phyloP scores from a whole-genome alignment of 1,140 invertebrate species.

The Ips typographus region DNA sequence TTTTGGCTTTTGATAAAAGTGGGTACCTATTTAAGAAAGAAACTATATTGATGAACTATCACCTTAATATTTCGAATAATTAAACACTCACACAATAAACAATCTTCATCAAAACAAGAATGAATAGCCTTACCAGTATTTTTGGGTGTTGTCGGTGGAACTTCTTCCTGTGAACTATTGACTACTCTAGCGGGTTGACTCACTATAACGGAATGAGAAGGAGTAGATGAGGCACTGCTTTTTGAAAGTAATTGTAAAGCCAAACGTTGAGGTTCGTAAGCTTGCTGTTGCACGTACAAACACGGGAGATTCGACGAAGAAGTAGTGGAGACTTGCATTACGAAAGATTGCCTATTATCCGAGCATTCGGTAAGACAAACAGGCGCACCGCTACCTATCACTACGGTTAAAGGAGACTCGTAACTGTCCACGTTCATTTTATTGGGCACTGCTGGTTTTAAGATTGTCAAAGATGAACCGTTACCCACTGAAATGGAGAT shows the following conservation, averaged over 20 bases:
- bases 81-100: not conserved
- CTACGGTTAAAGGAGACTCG: constrained; percentile 43
- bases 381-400: constrained; percentile 34
- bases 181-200: constrained; percentile 28
- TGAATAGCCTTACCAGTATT: not conserved
- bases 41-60: too few relatives aligned
- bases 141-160: constrained; percentile 8
- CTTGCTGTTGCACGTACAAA: constrained; percentile 46
- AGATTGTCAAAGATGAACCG: constrained; percentile 17
- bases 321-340: constrained; percentile 42
- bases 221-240: constrained; percentile 8
- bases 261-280: constrained; percentile 19
- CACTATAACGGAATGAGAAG: constrained; percentile 27
- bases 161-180: constrained; percentile 13
- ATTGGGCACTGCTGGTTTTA: constrained; percentile 12
- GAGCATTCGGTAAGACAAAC: constrained; percentile 26
- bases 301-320: constrained; percentile 49
- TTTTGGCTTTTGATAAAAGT: constrained; percentile 15
- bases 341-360: constrained; percentile 41
- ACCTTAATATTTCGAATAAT: too few relatives aligned
- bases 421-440: constrained; percentile 33
- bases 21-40: not conserved
- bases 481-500: constrained; percentile 15
- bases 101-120: too few relatives aligned
- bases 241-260: constrained; percentile 25